phyloP scores from a whole-genome alignment of 53 echinoderm and acorn worm genomes.

The Patiria pectinifera region DNA sequence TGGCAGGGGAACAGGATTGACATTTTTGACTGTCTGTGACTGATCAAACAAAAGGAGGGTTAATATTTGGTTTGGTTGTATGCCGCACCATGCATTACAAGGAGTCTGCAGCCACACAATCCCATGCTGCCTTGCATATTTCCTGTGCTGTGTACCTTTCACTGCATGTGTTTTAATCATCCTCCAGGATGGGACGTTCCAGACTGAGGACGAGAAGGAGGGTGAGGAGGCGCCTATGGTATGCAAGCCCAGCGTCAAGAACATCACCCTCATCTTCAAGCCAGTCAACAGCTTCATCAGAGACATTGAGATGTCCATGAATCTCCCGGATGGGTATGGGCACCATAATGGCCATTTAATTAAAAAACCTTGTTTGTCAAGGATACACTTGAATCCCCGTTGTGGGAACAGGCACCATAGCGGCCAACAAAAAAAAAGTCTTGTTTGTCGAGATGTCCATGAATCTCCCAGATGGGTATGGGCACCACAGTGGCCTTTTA shows the following conservation, averaged over 20 bases:
- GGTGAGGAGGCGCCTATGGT: slow-evolving; percentile 89
- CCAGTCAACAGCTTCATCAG: slow-evolving; percentile 90
- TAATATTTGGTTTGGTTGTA: too few relatives aligned
- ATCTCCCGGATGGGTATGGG: slow-evolving; percentile 84
- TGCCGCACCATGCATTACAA: not conserved
- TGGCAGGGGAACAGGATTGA: too few relatives aligned
- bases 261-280: slow-evolving; percentile 98
- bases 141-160: not conserved
- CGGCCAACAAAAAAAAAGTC: too few relatives aligned
- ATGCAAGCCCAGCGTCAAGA: slow-evolving; percentile 91
- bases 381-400: not conserved
- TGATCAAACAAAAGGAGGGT: too few relatives aligned
- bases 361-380: not conserved
- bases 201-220: slow-evolving; percentile 89
- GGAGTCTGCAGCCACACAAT: not conserved
- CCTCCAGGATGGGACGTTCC: slow-evolving; percentile 79
- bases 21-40: too few relatives aligned
- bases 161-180: slow-evolving; percentile 37
- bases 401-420: too few relatives aligned
- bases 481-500: not conserved
- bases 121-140: not conserved
- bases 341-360: not conserved
- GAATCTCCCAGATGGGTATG: slow-evolving; percentile 90
- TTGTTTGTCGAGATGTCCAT: slow-evolving; percentile 88
- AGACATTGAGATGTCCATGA: slow-evolving; percentile 93